Conservation (phyloP, 1,140 invertebrate species). For the Brachionus sp. region DNA sequence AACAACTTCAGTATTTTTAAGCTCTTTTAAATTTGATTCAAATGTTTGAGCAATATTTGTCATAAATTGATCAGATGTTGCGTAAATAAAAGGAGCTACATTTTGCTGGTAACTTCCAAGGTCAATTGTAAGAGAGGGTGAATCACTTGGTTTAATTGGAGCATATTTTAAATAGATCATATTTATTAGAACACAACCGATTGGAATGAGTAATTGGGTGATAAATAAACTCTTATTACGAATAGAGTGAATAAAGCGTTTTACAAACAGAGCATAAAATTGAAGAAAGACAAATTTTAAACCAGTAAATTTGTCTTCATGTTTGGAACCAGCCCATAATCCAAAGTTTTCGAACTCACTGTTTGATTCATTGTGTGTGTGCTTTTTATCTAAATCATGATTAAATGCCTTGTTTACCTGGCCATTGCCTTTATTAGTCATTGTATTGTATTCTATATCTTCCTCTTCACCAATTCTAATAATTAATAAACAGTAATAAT, state of each 20-base stretch:
- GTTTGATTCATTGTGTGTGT: background rate
- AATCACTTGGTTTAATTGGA: conserved; percentile 52
- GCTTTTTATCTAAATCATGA: background rate
- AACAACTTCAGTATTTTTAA: background rate
- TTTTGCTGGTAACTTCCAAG: conserved; percentile 51
- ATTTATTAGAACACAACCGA: conserved; percentile 50
- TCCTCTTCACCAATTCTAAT: conserved; percentile 12
- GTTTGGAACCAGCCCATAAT: conserved; percentile 22
- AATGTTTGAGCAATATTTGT: background rate
- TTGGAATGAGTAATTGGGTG: conserved; percentile 57
- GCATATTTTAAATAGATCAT: conserved; percentile 50
- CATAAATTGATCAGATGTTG: background rate
- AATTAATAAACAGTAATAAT: background rate
- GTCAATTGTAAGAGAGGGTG: conserved; percentile 52
- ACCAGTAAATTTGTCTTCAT: background rate
- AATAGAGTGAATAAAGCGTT: conserved; percentile 56
- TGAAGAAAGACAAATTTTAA: conserved; percentile 52
- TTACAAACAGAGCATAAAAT: conserved; percentile 59
- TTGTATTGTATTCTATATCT: background rate
- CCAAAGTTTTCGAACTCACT: background rate
- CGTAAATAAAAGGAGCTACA: conserved; percentile 49
- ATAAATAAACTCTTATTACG: conserved; percentile 57
- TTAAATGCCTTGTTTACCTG: background rate
- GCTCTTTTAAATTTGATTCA: conserved; percentile 21
- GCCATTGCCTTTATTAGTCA: background rate